Conservation (phyloP, 2,797 vertebrate species). For the Rhyacichthys aspro region DNA sequence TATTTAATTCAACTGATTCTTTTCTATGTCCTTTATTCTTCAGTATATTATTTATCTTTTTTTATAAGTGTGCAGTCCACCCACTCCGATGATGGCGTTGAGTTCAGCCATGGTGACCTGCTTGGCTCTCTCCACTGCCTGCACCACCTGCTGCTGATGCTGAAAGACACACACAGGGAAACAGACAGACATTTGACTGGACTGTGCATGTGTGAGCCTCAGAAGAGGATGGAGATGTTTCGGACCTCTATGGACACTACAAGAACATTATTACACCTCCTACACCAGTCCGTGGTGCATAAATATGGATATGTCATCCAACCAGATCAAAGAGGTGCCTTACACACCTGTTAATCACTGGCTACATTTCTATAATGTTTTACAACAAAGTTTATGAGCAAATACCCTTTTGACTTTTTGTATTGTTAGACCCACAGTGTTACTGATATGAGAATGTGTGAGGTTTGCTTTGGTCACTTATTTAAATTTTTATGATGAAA, state of each 20-base stretch:
- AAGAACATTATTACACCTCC: conserved; percentile 7
- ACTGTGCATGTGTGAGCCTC: conserved; percentile 2
- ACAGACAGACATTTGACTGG: conserved; percentile 7
- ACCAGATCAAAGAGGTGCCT: not conserved
- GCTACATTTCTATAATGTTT: not conserved
- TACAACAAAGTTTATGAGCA: not conserved
- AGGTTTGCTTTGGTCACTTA: too few species aligned
- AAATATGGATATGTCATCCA: not conserved
- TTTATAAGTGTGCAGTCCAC: conserved; percentile 73
- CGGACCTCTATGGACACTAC: conserved; percentile 15
- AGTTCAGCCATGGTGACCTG: conserved; percentile 99
- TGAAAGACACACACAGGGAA: conserved; percentile 35
- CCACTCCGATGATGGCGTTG: conserved; percentile 97
- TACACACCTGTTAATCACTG: conserved; percentile 16
- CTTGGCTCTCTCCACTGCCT: conserved; percentile 86
- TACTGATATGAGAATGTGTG: too few species aligned
- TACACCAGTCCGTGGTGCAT: not conserved
- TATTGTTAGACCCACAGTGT: too few species aligned
- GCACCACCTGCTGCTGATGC: conserved; percentile 81
- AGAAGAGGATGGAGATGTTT: not conserved
- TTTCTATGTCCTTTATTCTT: not conserved
- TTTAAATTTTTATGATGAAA: too few species aligned
- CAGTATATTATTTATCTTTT: conserved; percentile 22
- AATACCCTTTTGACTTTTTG: too few species aligned
- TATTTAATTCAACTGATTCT: not conserved